Evolutionary conservation across 2,113 vertebrate genomes (phyloP).

Genomic region (Phaethon lepturus): DNA sequence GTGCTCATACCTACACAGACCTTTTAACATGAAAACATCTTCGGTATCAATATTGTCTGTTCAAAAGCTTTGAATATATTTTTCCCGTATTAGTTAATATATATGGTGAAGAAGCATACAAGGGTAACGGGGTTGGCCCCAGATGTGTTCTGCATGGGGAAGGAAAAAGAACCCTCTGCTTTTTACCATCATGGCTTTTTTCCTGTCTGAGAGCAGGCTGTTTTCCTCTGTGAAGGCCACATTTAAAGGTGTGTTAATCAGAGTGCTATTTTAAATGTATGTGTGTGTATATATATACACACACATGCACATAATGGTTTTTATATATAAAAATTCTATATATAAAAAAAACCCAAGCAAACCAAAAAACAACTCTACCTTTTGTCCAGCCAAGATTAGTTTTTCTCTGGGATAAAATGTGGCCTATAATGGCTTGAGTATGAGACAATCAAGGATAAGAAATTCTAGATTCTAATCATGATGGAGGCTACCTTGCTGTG

Average conservation of each 20-base stretch:
- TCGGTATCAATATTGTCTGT: neutral
- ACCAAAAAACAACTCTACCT: neutral
- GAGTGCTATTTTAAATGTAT: neutral
- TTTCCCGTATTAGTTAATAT: neutral
- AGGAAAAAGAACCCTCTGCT: neutral
- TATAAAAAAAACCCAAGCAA: neutral
- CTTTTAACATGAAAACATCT: rapidly evolving
- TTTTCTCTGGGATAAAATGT: neutral
- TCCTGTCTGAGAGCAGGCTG: neutral
- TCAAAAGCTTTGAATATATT: neutral
- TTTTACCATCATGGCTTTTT: neutral
- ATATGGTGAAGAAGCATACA: neutral
- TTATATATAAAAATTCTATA: neutral
- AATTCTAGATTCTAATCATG: neutral
- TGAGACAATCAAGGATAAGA: neutral
- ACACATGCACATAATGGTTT: too few relatives aligned
- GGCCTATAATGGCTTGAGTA: neutral
- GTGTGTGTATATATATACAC: too few relatives aligned
- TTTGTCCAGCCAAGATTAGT: neutral
- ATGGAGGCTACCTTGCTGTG: neutral
- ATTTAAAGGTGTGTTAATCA: neutral
- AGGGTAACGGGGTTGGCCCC: neutral
- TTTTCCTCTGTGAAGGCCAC: neutral
- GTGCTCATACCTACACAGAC: rapidly evolving
- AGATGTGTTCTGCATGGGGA: neutral